Conservation (phyloP, 2,888 invertebrate species). For the Pantelozetes paolii region DNA sequence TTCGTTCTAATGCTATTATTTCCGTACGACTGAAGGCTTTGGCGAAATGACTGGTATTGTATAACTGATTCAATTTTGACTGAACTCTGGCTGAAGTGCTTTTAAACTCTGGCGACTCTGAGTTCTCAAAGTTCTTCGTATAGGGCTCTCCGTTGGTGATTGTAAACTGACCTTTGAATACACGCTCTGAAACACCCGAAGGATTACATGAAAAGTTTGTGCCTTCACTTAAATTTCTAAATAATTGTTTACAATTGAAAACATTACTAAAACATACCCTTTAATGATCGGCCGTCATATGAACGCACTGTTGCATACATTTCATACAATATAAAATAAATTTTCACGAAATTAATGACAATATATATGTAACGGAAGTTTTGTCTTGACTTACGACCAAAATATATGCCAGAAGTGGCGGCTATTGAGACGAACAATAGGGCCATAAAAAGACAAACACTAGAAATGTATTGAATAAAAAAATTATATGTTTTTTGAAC, state of each 20-base stretch:
- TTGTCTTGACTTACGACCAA: constrained; percentile 61
- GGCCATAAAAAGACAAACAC: constrained; percentile 78
- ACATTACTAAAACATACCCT: constrained; percentile 18
- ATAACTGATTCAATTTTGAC: constrained; percentile 68
- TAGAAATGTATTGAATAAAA: neutral
- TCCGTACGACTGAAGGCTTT: constrained; percentile 73
- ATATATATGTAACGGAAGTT: constrained; percentile 21
- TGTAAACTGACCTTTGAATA: constrained; percentile 75
- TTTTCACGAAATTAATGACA: neutral
- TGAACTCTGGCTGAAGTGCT: constrained; percentile 69
- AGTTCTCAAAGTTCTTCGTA: constrained; percentile 63
- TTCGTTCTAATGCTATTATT: constrained; percentile 77
- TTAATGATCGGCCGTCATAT: constrained; percentile 33
- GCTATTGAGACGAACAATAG: constrained; percentile 73
- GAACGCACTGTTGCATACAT: constrained; percentile 31
- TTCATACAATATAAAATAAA: constrained; percentile 2
- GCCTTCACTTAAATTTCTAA: too few species aligned
- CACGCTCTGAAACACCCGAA: constrained; percentile 65
- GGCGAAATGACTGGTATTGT: constrained; percentile 67
- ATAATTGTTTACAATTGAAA: too few species aligned
- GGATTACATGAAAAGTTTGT: too few species aligned
- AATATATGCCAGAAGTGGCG: constrained; percentile 63
- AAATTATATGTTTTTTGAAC: neutral
- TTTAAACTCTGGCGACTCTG: constrained; percentile 66
- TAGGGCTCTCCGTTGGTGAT: constrained; percentile 68